Evolutionary conservation across 2,797 vertebrate genomes (phyloP), one percentile per base, ranked within the genome.

Genomic region (Philypnodon macrostomus): DNA sequence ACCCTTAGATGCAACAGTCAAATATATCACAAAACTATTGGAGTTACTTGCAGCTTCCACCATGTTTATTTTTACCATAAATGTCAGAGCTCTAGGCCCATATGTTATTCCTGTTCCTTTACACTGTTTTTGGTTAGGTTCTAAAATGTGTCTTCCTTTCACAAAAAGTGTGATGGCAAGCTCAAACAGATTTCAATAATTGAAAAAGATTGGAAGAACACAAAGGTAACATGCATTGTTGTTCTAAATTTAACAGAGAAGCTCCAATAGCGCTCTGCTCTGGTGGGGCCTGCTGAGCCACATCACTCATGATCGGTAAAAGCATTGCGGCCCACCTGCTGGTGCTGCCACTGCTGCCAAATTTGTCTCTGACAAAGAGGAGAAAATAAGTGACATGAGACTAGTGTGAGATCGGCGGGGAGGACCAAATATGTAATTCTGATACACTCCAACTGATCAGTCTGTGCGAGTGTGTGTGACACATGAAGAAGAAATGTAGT

Each of bases 281-380:
- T 5, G 13, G 45, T 2, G 19, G 52, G 38, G 34, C 40, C 73
- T 27, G 59, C 53, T 51, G 56, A 44, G 58, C 26, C 17, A 30
- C 68, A 63, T 73, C 46, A 63, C 32, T 54, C 42, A 27, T 45
- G 53, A 62, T 34, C 8, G 29, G 41, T 57, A 26, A 30, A 61
- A 44, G 29, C 30, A 8, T 1, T 14, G 36, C 33, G 41, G 45
- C 44, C 36, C 44, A 41, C 51, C 52, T 46, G 32, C 57, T 55
- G 47, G 51, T 37, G 49, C 16, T 40, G 31, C 47, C 41, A 35
- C 29, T 5, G n/a, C 18, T 46, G 52, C 26, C 52, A 52, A 40
- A 48, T 57, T 35, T 33, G 10, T 56, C 35, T 19, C 19, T 34
- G 30, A 17, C 32, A 56, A 38, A 52, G 4, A 6, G 26, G 30